These are phyloP conservation scores for Emydura subglobosa DNA, from an alignment of 2,113 vertebrate genomes.

Conservation along the genomic window DNA sequence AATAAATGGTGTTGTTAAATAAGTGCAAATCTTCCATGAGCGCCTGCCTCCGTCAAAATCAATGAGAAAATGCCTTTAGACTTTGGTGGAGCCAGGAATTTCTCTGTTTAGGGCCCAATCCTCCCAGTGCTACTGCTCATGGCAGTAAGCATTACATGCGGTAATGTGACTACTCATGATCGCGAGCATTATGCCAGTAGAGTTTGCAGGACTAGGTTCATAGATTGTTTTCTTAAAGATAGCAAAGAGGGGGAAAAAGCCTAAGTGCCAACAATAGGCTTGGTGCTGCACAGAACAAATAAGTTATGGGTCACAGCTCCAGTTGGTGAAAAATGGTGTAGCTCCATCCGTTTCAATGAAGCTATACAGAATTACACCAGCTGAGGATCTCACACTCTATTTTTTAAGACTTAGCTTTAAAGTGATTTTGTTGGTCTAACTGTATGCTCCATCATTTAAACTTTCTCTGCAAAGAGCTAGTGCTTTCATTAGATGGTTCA, in stretches of 20 bases:
- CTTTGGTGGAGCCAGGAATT: neutral
- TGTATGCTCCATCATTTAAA: neutral
- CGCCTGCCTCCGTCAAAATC: fast-evolving
- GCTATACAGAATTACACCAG: neutral
- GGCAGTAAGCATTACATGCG: too few relatives aligned
- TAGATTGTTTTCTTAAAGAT: too few relatives aligned
- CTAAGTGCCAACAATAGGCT: too few relatives aligned
- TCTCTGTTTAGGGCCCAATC: too few relatives aligned
- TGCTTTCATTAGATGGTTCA: neutral
- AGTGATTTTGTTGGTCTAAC: neutral
- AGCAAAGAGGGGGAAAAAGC: too few relatives aligned
- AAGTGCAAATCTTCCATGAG: neutral
- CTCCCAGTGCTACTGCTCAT: too few relatives aligned
- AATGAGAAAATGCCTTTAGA: neutral
- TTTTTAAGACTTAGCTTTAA: neutral
- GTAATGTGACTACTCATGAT: too few relatives aligned
- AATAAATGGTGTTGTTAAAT: fast-evolving
- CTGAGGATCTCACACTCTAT: neutral
- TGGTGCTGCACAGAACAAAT: neutral
- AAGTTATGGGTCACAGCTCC: neutral
- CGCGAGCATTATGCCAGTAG: too few relatives aligned
- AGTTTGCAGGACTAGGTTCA: too few relatives aligned
- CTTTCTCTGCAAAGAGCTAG: neutral
- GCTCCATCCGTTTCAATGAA: neutral
- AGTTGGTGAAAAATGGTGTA: neutral